Evolutionary conservation across 2,888 invertebrate species (phyloP).

Genomic region (Agrilus cyanescens): DNA sequence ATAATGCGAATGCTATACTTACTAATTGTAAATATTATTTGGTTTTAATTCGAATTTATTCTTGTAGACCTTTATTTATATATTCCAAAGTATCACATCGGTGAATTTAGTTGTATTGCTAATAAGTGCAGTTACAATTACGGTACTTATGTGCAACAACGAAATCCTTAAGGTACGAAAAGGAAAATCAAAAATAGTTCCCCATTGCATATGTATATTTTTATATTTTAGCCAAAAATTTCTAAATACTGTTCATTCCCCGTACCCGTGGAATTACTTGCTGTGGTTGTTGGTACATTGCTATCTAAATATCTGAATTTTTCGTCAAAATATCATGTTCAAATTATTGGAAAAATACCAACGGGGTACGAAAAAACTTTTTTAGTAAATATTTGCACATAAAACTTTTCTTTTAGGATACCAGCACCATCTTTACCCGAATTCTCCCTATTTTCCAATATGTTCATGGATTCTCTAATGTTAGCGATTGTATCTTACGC

Average conservation of each 20-base stretch:
- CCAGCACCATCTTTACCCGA: constrained; percentile 47
- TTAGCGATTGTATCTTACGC: constrained; percentile 63
- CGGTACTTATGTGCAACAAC: constrained; percentile 48
- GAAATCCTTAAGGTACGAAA: constrained; percentile 48
- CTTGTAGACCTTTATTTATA: constrained; percentile 47
- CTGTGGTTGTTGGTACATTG: constrained; percentile 55
- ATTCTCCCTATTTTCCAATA: constrained; percentile 40
- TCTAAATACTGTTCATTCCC: constrained; percentile 52
- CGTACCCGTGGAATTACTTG: constrained; percentile 62
- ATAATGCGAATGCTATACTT: too few relatives aligned
- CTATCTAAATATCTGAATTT: constrained; percentile 48
- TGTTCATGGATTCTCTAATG: constrained; percentile 50
- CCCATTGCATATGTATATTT: not conserved
- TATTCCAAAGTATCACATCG: constrained; percentile 42
- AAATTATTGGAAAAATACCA: constrained; percentile 56
- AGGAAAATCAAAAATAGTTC: too few relatives aligned
- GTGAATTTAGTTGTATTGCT: constrained; percentile 50
- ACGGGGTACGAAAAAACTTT: constrained; percentile 40
- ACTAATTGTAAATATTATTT: too few relatives aligned
- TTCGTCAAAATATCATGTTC: constrained; percentile 38
- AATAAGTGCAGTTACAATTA: constrained; percentile 49
- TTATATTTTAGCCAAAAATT: constrained; percentile 39
- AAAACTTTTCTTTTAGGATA: constrained; percentile 34
- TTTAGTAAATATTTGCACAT: not conserved
- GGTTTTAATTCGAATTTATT: constrained; percentile 12